Base-by-base conservation (phyloP, 2,888 invertebrate genomes). In the Cantharis nigra region DNA sequence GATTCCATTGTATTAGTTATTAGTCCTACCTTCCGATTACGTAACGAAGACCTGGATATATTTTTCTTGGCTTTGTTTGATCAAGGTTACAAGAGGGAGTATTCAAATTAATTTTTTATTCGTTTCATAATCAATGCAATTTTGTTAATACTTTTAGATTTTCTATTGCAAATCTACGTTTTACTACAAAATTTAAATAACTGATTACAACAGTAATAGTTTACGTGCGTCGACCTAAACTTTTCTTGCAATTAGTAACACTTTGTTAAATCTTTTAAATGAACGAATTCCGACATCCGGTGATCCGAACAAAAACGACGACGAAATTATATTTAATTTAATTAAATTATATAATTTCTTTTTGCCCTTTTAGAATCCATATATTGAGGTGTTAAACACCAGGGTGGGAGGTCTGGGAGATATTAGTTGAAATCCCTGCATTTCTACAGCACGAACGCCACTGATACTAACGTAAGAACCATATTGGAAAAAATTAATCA, bases 1-100 rank as follows among this genome's bases (percentile, higher is more conserved):
- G 26, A 67, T 67, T 67, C 65, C 26, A 67, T 67, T 67, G 65
- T 67, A 67, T 67, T 64, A 64, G 65, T 26, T 67, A 67, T 67
- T 64, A 64, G 65, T 26, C 65, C 65, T n/a, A 67, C 65, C 65
- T 67, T 23, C 20, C 65, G 20, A 23, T 67, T 67, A 26, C 65
- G n/a, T 67, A 67, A 67, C 26, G 23, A 67, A 67, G 65, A 67
- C 26, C 65, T 49, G 49, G 49, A 49, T 49, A 49, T 49, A 49
- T 49, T 49, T 49, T 49, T 49, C 49, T 49, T 49, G 13, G 49
- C n/a, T 49, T 49, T 49, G 49, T 49, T 49, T 49, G 49, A 49
- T 49, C 49, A 49, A 49, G 49, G 49, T 49, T 49, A n/a, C 7
- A 7, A 13, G 49, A n/a, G 7, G 49, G 49, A n/a, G 49, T 49